A percentile compares a stretch with the other conserved stretches of the same genome.
Conservation (phyloP, 1,140 invertebrate genomes). For the Tribolium madens region DNA sequence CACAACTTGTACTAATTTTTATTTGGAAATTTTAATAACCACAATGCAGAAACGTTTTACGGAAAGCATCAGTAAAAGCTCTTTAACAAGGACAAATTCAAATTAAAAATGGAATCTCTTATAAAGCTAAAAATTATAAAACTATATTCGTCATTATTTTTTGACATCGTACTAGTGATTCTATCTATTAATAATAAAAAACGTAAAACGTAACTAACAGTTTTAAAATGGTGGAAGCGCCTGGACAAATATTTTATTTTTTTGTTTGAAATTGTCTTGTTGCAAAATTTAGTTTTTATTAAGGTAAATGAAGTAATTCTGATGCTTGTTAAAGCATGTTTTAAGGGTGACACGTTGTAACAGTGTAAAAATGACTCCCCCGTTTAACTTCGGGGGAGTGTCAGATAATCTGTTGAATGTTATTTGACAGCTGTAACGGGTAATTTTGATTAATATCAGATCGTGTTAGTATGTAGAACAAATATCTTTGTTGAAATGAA, state of each 20-base stretch:
- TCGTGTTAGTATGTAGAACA: slow-evolving; percentile 26
- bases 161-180: no score
- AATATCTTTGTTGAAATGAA: slow-evolving; percentile 19
- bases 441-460: slow-evolving; percentile 31
- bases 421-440: slow-evolving; percentile 6
- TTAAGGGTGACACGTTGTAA: no score
- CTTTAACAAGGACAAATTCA: no score
- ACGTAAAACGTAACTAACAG: no score
- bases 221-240: neutral
- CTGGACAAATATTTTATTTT: neutral
- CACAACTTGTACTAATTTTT: neutral
- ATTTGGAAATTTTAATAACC: neutral
- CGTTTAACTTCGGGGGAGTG: neutral
- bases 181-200: no score
- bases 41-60: neutral
- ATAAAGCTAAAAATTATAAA: no score
- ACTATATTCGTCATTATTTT: no score
- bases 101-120: no score
- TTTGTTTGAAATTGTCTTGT: no score
- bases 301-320: neutral
- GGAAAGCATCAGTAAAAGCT: no score
- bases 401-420: slow-evolving; percentile 14
- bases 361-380: no score
- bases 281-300: no score
- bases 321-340: neutral